Conservation (phyloP, 2,113 vertebrate genomes). For the Apodemus sylvaticus region DNA sequence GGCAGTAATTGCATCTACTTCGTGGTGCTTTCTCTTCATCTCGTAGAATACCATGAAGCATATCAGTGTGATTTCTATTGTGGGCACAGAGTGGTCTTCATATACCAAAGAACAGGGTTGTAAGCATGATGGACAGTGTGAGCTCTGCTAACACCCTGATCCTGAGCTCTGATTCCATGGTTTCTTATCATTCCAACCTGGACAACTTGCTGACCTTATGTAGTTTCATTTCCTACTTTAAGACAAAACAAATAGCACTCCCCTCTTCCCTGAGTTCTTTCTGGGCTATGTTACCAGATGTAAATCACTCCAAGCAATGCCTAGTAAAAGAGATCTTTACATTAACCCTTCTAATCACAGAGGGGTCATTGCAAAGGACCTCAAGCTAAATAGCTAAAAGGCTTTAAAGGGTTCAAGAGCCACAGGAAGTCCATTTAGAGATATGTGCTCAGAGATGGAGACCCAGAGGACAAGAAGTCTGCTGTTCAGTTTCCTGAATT, state of each 20-base stretch:
- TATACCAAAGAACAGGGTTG: background rate
- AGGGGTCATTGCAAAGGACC: background rate
- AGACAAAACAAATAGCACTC: background rate
- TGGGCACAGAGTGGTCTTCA: background rate
- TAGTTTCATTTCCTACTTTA: background rate
- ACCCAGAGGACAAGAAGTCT: background rate
- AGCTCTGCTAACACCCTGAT: background rate
- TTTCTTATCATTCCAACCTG: background rate
- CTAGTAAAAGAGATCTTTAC: background rate
- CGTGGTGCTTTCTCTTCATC: background rate
- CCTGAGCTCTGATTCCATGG: background rate
- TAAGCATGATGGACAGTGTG: background rate
- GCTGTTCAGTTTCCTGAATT: background rate
- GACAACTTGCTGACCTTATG: background rate
- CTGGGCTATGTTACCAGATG: background rate
- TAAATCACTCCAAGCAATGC: background rate
- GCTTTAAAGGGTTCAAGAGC: background rate
- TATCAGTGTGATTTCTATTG: background rate
- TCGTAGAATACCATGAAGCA: background rate
- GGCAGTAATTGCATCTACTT: background rate
- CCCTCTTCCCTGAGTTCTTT: background rate
- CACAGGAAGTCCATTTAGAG: background rate
- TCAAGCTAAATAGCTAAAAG: background rate
- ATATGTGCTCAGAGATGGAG: background rate
- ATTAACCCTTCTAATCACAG: background rate